These are phyloP conservation scores for Mycalesis mineus DNA, from an alignment of 2,888 invertebrate species.

Conservation along the genomic window DNA sequence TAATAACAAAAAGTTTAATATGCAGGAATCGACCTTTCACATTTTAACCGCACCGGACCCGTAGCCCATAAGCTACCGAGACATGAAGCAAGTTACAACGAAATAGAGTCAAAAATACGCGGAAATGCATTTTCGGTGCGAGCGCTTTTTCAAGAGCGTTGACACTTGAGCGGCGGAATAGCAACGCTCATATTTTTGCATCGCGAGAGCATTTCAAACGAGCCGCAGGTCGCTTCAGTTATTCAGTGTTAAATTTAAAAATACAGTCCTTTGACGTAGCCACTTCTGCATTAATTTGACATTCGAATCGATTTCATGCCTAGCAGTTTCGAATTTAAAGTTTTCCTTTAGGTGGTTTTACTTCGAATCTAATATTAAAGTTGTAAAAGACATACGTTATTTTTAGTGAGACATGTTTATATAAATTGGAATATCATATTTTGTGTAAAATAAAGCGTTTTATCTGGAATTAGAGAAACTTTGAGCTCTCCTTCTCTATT, in stretches of 20 bases:
- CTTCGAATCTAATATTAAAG: too few relatives aligned
- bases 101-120: neutral
- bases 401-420: too few relatives aligned
- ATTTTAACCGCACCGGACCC: too few relatives aligned
- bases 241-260: conserved; percentile 25
- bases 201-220: conserved; percentile 21
- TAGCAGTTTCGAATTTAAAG: conserved; percentile 2
- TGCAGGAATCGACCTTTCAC: too few relatives aligned
- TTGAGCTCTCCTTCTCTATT: too few relatives aligned
- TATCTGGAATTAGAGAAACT: too few relatives aligned
- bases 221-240: conserved; percentile 24
- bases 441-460: too few relatives aligned
- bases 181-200: conserved; percentile 26
- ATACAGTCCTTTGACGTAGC: conserved; percentile 25
- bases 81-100: too few relatives aligned
- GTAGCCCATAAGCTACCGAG: too few relatives aligned
- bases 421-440: too few relatives aligned
- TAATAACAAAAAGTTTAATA: too few relatives aligned
- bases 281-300: conserved; percentile 17
- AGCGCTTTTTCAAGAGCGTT: conserved; percentile 28
- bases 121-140: neutral
- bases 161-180: conserved; percentile 5
- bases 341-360: neutral
- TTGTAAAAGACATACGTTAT: too few relatives aligned
- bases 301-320: conserved; percentile 4